Percentiles rank a stretch among this genome's conserved stretches.
Evolutionary conservation across 2,113 vertebrate species (phyloP).

Genomic region (Pithys albifrons): DNA sequence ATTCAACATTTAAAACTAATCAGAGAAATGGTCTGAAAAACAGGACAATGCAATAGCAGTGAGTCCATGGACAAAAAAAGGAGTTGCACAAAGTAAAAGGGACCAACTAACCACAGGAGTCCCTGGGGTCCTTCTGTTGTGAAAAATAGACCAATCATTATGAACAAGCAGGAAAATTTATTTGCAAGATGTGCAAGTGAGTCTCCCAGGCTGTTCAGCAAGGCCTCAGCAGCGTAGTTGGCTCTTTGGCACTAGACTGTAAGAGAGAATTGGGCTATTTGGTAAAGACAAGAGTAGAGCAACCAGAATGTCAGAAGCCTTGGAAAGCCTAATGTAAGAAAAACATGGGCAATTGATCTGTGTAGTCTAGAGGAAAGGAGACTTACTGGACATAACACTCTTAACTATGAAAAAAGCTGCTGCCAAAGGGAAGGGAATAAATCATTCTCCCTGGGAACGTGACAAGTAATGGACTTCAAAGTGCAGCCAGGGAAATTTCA

Average conservation of each 20-base stretch:
- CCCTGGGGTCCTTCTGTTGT: neutral
- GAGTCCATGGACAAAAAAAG: neutral
- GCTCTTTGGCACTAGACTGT: neutral
- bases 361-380: neutral
- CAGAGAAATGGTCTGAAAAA: neutral
- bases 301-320: neutral
- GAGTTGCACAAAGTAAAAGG: neutral
- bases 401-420: neutral
- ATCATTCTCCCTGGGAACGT: neutral
- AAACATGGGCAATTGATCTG: neutral
- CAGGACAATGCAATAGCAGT: neutral
- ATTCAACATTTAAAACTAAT: neutral
- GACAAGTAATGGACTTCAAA: constrained; percentile 8
- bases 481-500: neutral
- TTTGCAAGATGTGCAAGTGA: neutral
- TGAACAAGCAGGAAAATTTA: neutral
- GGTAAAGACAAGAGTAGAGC: neutral
- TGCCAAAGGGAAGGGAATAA: constrained; percentile 5
- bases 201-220: neutral
- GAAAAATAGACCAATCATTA: neutral
- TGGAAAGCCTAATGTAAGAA: neutral
- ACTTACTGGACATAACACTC: neutral
- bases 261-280: neutral
- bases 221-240: neutral
- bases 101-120: neutral